phyloP scores from a whole-genome alignment of 2,888 invertebrate species.

The Digitonthophagus gazella region DNA sequence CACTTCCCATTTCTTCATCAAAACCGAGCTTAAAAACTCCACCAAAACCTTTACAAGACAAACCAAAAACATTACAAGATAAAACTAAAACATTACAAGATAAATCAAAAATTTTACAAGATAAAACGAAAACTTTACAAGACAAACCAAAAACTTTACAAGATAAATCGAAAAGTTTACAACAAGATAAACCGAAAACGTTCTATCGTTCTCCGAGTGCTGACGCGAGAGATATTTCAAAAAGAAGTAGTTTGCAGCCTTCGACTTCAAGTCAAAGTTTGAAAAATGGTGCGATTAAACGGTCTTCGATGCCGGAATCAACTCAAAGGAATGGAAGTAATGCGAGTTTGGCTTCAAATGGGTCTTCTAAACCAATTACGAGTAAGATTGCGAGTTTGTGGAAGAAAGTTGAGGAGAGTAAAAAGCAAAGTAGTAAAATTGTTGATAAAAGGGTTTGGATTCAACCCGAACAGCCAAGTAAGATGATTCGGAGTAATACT shows the following conservation, averaged over 20 bases:
- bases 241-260: slow-evolving; percentile 48
- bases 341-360: slow-evolving; percentile 58
- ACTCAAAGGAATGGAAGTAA: slow-evolving; percentile 57
- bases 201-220: slow-evolving; percentile 49
- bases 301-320: slow-evolving; percentile 29
- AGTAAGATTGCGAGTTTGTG: slow-evolving; percentile 79
- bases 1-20: slow-evolving; percentile 41
- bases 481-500: slow-evolving; percentile 62
- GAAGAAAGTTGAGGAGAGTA: slow-evolving; percentile 73
- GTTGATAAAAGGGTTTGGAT: slow-evolving; percentile 52
- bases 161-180: slow-evolving; percentile 43
- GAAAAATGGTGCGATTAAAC: slow-evolving; percentile 48
- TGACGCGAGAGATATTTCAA: slow-evolving; percentile 44
- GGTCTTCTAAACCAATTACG: slow-evolving; percentile 61
- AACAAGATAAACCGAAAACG: slow-evolving; percentile 38
- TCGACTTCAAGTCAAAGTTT: slow-evolving; percentile 60
- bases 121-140: slow-evolving; percentile 44
- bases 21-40: not conserved
- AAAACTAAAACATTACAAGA: slow-evolving; percentile 44
- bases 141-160: slow-evolving; percentile 39
- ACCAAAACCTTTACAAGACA: slow-evolving; percentile 1
- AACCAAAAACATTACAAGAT: too few relatives aligned
- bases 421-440: slow-evolving; percentile 53
- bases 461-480: slow-evolving; percentile 42
- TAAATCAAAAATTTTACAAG: too few relatives aligned